Conservation (phyloP, 2,888 invertebrate genomes). For the Melieria crassipennis region DNA sequence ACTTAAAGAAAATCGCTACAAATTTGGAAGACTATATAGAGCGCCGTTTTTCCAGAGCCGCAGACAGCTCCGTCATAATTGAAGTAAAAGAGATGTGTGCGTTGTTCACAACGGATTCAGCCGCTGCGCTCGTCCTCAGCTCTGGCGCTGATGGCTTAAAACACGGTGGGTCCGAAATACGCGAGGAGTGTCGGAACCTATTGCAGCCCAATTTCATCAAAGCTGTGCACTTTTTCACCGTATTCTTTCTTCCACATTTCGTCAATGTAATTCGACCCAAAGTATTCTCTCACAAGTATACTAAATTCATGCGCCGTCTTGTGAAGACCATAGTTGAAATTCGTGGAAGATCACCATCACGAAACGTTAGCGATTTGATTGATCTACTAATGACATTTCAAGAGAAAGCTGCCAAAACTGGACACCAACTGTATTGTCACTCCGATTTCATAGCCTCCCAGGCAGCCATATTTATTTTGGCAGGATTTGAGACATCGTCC, state of each 20-base stretch:
- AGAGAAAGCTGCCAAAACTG: conserved; percentile 15
- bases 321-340: not conserved
- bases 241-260: conserved; percentile 55
- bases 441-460: conserved; percentile 58
- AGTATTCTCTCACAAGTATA: conserved; percentile 51
- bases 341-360: not conserved
- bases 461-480: conserved; percentile 58
- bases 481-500: conserved; percentile 62
- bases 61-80: conserved; percentile 2
- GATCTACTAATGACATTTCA: conserved; percentile 59
- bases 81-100: conserved; percentile 57
- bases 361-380: conserved; percentile 63
- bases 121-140: conserved; percentile 55
- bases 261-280: conserved; percentile 49
- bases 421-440: conserved; percentile 43
- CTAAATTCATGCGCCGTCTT: conserved; percentile 54
- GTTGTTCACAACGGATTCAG: conserved; percentile 59
- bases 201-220: conserved; percentile 48
- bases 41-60: conserved; percentile 12
- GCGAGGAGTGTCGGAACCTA: conserved; percentile 48
- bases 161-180: conserved; percentile 48
- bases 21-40: conserved; percentile 50
- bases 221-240: conserved; percentile 51
- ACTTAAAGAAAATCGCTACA: conserved; percentile 49
- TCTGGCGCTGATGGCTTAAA: conserved; percentile 52